Base-by-base conservation (phyloP, 2,797 vertebrate genomes). In the Siniperca scherzeri region DNA sequence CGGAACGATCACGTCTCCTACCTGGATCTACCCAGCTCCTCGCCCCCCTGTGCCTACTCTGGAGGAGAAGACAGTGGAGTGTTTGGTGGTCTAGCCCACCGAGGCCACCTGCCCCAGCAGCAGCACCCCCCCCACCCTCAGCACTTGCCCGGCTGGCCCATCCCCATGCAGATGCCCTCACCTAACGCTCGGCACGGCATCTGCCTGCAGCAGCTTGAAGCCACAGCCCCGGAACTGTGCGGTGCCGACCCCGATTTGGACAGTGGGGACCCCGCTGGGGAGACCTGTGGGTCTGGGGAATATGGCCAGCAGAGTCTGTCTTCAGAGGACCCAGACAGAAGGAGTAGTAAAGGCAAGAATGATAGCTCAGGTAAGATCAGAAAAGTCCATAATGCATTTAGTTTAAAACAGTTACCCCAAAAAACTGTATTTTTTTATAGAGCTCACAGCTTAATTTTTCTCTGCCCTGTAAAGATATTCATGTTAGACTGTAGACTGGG, bases 1-100 rank as follows among this genome's bases (percentile, higher is more conserved):
- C 96, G 96, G 89, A 96, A 96, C 1, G 97, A 97, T 92, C 97
- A 96, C 74, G 92, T 97, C 95, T 97, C 97, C 92, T 97, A 97
- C 89, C 95, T 97, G 27, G 97, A 98, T 92, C 94, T 97, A 81
- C 95, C 96, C 42, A 93, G 95, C 57, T 95, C 96, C 78, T 97
- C 97, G 68, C 96, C 97, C 17, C 96, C 97, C 72, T 98, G 97
- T 88, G 94, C 96, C 79, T 98, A 96, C 93, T 94, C 95, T 73
- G 95, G 94, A 77, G 97, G 97, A 79, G 97, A 97, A 87, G 78
- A 86, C 27, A 42, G 27, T 21, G 94, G 96, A 75, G 91, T 94
- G 88, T 98, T 97, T 73, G 95, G 94, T 72, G 94, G 95, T 79
- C 94, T 95, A 77, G 94, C 96, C 87, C 95, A 95, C 89, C 89